A percentile compares a stretch with the other conserved stretches of the same genome.
Evolutionary conservation across 2,888 invertebrate species (phyloP).

Genomic region (Andrena dorsata): DNA sequence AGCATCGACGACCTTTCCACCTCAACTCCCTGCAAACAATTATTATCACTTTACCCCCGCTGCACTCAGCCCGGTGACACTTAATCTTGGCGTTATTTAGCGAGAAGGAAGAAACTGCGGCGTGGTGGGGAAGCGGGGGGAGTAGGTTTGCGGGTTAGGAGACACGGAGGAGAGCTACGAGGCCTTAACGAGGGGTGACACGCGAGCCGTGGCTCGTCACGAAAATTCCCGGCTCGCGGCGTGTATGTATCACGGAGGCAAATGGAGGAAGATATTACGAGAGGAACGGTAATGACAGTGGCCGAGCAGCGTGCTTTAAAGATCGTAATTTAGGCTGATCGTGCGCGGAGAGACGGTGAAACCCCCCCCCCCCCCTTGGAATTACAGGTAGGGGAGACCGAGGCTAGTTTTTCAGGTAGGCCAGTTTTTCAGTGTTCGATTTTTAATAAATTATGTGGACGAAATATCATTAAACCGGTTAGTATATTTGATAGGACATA

Average conservation of each 20-base stretch:
- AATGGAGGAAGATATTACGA: background rate
- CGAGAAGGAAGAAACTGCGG: slow-evolving; percentile 18
- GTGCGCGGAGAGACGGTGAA: slow-evolving; percentile 7
- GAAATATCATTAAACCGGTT: too few species aligned
- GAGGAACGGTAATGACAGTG: slow-evolving; percentile 35
- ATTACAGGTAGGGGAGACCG: too few species aligned
- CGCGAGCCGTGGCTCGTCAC: slow-evolving; percentile 47
- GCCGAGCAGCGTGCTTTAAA: slow-evolving; percentile 21
- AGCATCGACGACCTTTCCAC: slow-evolving; percentile 70
- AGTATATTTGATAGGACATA: too few species aligned
- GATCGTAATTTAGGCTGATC: slow-evolving; percentile 39
- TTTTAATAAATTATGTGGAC: too few species aligned
- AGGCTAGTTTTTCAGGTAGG: too few species aligned
- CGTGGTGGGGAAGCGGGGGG: slow-evolving; percentile 3
- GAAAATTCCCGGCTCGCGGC: slow-evolving; percentile 43
- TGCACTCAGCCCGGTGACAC: slow-evolving; percentile 60
- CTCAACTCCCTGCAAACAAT: slow-evolving; percentile 66
- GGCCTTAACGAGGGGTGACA: slow-evolving; percentile 61
- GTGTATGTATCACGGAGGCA: too few species aligned
- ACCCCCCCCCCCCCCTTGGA: background rate
- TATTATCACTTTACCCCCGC: slow-evolving; percentile 69
- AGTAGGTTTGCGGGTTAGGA: slow-evolving; percentile 7
- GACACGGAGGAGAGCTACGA: slow-evolving; percentile 29
- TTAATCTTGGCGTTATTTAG: slow-evolving; percentile 66
- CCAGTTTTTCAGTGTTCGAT: too few species aligned